These are phyloP conservation scores for Gorsachius magnificus DNA, from an alignment of 2,797 vertebrate genomes.

Conservation along the genomic window DNA sequence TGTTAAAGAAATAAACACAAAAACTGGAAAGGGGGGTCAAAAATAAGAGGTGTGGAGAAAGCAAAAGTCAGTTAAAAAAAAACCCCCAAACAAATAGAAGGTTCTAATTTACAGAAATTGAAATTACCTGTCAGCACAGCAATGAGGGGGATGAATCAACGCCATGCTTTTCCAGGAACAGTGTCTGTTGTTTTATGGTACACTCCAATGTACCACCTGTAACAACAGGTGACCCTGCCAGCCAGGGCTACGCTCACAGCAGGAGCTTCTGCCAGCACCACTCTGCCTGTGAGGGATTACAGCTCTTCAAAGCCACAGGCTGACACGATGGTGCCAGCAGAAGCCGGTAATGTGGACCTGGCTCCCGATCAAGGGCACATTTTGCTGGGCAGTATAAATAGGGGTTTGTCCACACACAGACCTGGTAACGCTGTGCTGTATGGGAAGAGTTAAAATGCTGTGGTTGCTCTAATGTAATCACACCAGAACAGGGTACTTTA, in stretches of 20 bases:
- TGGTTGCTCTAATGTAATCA: neutral
- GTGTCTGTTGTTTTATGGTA: neutral
- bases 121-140: neutral
- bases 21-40: neutral
- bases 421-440: neutral
- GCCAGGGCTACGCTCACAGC: neutral
- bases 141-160: neutral
- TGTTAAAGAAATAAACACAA: neutral
- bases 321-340: slow-evolving; percentile 4
- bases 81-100: neutral
- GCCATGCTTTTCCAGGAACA: neutral
- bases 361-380: neutral
- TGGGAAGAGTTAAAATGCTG: neutral
- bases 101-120: neutral
- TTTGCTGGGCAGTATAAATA: neutral
- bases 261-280: slow-evolving; percentile 1
- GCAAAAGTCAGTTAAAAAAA: neutral
- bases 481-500: neutral
- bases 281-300: slow-evolving; percentile 4
- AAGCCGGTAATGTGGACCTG: neutral
- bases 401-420: neutral
- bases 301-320: slow-evolving; percentile 15
- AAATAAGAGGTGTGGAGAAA: neutral
- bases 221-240: slow-evolving; percentile 5
- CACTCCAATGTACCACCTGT: neutral